Percentiles rank a stretch among this genome's conserved stretches.
Evolutionary conservation across 2,113 vertebrate genomes (phyloP).

Genomic region (Psilopogon haemacephalus): DNA sequence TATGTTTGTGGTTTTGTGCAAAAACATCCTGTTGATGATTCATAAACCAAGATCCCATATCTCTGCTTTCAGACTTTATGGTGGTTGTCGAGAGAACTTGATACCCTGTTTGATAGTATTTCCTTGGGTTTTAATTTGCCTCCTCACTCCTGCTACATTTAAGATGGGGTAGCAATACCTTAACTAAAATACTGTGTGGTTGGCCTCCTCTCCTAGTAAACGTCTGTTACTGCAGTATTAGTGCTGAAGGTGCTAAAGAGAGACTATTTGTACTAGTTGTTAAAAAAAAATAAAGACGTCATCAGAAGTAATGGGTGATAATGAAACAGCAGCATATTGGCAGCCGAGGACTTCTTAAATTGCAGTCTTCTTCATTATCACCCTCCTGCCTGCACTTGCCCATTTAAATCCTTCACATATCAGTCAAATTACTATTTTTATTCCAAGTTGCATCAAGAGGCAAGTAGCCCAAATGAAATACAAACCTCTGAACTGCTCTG

Average conservation of each 20-base stretch:
- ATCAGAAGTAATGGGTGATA: constrained; percentile 55
- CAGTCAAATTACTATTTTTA: neutral
- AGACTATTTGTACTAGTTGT: neutral
- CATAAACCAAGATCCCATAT: neutral
- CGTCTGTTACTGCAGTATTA: neutral
- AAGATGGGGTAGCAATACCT: neutral
- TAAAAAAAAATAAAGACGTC: neutral
- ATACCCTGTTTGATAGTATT: neutral
- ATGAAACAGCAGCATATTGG: constrained; percentile 58
- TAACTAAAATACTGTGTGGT: neutral
- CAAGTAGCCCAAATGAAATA: neutral
- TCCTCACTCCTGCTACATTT: neutral
- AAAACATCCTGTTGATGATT: constrained; percentile 14
- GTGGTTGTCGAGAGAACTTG: neutral
- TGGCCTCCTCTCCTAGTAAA: neutral
- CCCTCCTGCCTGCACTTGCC: constrained; percentile 63
- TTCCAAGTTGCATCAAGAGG: neutral
- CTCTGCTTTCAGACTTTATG: neutral
- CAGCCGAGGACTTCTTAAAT: neutral
- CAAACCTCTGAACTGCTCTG: neutral
- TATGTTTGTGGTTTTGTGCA: neutral
- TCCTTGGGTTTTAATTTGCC: neutral
- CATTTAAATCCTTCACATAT: neutral
- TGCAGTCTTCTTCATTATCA: constrained; percentile 28
- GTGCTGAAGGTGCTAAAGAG: neutral